These are phyloP conservation scores for Brotula barbata DNA, from an alignment of 2,797 vertebrate species.

Conservation along the genomic window DNA sequence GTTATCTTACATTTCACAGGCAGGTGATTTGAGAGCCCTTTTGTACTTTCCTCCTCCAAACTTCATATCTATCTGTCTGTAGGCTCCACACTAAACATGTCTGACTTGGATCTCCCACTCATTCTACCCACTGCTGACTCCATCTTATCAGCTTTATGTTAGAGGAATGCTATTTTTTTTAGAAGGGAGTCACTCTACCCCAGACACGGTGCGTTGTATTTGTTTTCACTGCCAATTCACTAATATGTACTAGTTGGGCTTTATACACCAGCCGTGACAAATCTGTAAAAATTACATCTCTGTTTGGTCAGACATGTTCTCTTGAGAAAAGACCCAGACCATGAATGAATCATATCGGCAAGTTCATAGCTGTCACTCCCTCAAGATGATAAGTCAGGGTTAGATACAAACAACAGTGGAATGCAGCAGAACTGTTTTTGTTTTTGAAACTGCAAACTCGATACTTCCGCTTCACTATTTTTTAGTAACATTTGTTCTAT, in stretches of 20 bases:
- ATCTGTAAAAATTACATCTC: neutral
- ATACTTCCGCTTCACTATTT: no score
- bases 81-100: conserved; percentile 47
- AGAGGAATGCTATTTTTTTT: conserved; percentile 47
- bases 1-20: conserved; percentile 25
- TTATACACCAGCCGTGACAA: conserved; percentile 3
- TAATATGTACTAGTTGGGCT: neutral
- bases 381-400: neutral
- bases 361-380: neutral
- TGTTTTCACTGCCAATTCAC: conserved; percentile 7
- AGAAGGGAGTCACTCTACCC: conserved; percentile 14
- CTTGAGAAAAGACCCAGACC: neutral
- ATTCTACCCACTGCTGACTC: conserved; percentile 28
- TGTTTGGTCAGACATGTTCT: conserved; percentile 1
- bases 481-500: no score
- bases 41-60: neutral
- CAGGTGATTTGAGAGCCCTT: conserved; percentile 13
- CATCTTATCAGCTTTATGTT: conserved; percentile 43
- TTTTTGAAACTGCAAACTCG: no score
- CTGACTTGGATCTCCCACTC: conserved; percentile 33
- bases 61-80: conserved; percentile 33
- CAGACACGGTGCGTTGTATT: conserved; percentile 12
- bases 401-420: neutral
- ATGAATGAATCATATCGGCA: neutral
- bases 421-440: no score